phyloP scores from a whole-genome alignment of 2,113 vertebrate species.

The Chloebia gouldiae region DNA sequence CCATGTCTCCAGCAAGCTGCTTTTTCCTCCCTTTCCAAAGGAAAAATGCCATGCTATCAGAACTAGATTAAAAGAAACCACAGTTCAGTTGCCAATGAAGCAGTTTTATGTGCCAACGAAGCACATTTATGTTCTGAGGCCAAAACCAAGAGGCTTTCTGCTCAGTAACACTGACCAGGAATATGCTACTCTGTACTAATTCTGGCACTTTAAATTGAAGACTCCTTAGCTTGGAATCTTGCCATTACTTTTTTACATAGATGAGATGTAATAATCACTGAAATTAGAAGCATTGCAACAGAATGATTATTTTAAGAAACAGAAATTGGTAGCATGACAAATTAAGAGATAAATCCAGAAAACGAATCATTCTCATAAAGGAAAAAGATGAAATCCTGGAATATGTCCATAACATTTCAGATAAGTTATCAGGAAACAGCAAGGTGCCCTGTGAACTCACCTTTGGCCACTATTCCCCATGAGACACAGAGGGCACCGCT shows the following conservation, averaged over 20 bases:
- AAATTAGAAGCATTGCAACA: background rate
- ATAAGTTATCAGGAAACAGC: background rate
- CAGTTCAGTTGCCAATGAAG: background rate
- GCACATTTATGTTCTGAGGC: background rate
- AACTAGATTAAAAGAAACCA: background rate
- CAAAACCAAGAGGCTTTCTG: background rate
- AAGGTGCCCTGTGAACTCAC: background rate
- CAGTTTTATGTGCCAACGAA: too few species aligned
- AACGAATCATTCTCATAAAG: background rate
- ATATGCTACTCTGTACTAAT: background rate
- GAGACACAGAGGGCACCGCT: background rate
- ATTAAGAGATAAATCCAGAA: conserved; percentile 4
- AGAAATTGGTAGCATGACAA: background rate
- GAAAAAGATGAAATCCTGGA: background rate
- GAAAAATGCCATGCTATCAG: background rate
- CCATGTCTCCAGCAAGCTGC: background rate
- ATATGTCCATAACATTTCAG: background rate
- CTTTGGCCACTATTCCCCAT: background rate
- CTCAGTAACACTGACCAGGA: background rate
- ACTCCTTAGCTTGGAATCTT: background rate
- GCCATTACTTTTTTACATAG: background rate
- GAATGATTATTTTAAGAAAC: conserved; percentile 8
- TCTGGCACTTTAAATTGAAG: background rate
- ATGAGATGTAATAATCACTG: background rate
- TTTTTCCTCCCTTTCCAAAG: background rate